Percentiles rank a stretch among this genome's conserved stretches.
These are phyloP conservation scores for Blastobasis adustella DNA, from an alignment of 2,888 invertebrate species.

Conservation along the genomic window DNA sequence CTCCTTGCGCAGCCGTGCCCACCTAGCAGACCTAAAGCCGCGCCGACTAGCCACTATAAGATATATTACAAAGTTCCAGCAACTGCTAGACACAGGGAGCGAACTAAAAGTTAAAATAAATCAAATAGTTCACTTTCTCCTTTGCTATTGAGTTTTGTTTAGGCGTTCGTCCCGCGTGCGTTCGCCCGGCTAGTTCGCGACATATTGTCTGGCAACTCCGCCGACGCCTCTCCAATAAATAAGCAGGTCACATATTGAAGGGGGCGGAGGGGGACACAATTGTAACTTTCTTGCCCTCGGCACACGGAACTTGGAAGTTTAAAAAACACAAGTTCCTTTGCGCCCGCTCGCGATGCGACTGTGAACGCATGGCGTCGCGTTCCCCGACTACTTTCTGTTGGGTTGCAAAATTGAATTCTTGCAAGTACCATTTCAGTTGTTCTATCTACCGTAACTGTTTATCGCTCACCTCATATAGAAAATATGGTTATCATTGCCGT, in stretches of 20 bases:
- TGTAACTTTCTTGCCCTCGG: slow-evolving; percentile 66
- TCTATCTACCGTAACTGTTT: no score
- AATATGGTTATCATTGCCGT: no score
- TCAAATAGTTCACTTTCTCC: slow-evolving; percentile 57
- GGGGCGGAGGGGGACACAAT: slow-evolving; percentile 68
- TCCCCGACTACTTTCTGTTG: no score
- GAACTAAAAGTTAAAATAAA: slow-evolving; percentile 46
- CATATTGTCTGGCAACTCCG: slow-evolving; percentile 72
- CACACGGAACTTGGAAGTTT: slow-evolving; percentile 68
- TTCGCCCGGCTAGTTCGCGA: slow-evolving; percentile 59
- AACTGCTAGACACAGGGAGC: slow-evolving; percentile 10
- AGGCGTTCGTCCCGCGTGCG: slow-evolving; percentile 47
- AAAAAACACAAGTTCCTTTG: slow-evolving; percentile 69
- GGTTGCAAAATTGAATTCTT: no score
- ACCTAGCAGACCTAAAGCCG: not conserved
- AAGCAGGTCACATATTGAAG: slow-evolving; percentile 75
- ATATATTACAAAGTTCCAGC: slow-evolving; percentile 14
- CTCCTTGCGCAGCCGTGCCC: not conserved
- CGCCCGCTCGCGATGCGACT: slow-evolving; percentile 23
- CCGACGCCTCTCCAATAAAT: slow-evolving; percentile 71
- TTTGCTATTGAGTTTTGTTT: slow-evolving; percentile 59
- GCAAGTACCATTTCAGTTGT: no score
- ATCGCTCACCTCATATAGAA: no score
- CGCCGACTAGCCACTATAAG: slow-evolving; percentile 2
- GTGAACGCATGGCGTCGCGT: slow-evolving; percentile 28